Evolutionary conservation across 2,797 vertebrate species (phyloP), one percentile per base, ranked within the genome.

Genomic region (Alauda arvensis): DNA sequence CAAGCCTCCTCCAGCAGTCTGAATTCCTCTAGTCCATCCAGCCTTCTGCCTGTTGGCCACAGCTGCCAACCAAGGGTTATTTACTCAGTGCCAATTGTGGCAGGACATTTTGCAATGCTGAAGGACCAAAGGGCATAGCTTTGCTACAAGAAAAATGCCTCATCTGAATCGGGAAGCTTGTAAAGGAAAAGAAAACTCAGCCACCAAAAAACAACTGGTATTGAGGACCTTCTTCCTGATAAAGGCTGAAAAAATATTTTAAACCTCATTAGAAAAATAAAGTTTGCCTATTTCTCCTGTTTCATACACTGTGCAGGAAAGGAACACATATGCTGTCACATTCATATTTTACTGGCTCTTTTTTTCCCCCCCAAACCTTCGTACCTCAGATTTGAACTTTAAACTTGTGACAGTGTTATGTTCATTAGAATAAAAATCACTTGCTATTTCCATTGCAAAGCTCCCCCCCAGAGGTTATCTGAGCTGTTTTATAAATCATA

Each of bases 361-460:
- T 88, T 87, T 90, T 62, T 9, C 12, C 76, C 71, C 71, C 72
- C 80, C 40, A 92, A 88, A 92, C 87, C 89, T 93, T 95, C 42
- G 14, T 94, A 88, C 70, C 89, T 95, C 68, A 89, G 81, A 91
- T 90, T 90, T 94, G 94, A 96, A 94, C 95, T 95, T 95, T 95
- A 94, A 95, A 94, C 93, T 94, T 89, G 70, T 96, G 94, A 95
- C 94, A 96, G 91, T 85, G 89, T 88, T 93, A 92, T 94, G 93
- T 95, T 95, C 95, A 94, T 95, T 94, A 95, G 92, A 94, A 94
- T 94, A 93, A 95, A 89, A 95, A 95, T 88, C 90, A 69, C 94
- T 91, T 94, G 83, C 93, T 90, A 93, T 95, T 95, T 95, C 92
- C 90, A 91, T 92, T 89, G 89, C 83, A 93, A 89, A 95, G 91